Percentiles rank a stretch among this genome's conserved stretches.
phyloP scores from a whole-genome alignment of 2,113 vertebrate genomes.

The Opisthocomus hoazin region DNA sequence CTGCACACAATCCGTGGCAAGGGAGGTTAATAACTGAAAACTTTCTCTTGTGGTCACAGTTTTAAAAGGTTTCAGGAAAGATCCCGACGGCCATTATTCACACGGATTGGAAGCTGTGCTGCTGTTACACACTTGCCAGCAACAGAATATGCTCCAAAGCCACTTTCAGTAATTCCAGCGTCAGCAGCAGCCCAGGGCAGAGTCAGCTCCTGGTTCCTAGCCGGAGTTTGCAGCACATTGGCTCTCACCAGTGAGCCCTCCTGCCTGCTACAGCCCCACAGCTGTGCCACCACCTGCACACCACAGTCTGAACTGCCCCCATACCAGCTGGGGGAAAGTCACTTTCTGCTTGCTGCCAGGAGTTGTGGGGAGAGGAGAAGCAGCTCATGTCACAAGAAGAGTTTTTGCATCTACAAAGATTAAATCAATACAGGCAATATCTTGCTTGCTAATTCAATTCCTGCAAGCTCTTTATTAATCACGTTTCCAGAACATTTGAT shows the following conservation, averaged over 20 bases:
- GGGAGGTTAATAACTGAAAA: not conserved
- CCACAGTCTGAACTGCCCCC: not conserved
- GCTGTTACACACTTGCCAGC: not conserved
- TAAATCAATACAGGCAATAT: not conserved
- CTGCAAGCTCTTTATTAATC: not conserved
- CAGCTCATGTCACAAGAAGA: not conserved
- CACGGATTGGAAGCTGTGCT: not conserved
- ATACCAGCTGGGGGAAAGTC: not conserved
- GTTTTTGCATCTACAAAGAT: not conserved
- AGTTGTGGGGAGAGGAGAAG: not conserved
- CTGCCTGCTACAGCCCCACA: not conserved
- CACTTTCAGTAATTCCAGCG: not conserved
- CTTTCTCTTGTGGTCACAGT: not conserved
- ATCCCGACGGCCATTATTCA: not conserved
- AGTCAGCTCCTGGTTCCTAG: not conserved
- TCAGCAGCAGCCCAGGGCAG: not conserved
- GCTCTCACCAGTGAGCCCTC: not conserved
- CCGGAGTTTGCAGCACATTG: not conserved
- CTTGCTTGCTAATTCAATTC: not conserved
- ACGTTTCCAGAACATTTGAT: not conserved
- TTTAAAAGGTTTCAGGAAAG: not conserved
- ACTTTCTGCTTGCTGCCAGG: not conserved
- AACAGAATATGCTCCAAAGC: not conserved
- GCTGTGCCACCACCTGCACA: not conserved
- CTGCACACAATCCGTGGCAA: not conserved